Conservation (phyloP, 2,797 vertebrate genomes). For the Valencia hispanica region DNA sequence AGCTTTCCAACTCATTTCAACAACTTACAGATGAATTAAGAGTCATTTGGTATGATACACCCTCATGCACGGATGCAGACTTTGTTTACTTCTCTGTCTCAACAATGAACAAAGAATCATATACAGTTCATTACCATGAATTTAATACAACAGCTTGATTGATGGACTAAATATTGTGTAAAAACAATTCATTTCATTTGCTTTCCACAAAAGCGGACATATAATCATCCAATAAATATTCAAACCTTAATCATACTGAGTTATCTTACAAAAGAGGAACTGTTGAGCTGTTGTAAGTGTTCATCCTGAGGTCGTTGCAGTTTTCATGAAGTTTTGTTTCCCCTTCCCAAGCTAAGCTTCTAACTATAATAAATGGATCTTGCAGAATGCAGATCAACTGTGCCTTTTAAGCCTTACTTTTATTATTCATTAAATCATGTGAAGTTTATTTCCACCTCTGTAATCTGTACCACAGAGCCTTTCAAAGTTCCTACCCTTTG, state of each 20-base stretch:
- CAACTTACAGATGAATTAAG: slow-evolving; percentile 65
- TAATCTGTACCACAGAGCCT: no score
- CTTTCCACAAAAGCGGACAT: not conserved
- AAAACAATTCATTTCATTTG: not conserved
- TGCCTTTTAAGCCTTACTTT: no score
- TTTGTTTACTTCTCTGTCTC: not conserved
- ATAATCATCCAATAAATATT: not conserved
- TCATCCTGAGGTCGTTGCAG: not conserved
- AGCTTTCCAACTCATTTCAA: slow-evolving; percentile 61
- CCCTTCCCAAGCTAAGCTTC: no score
- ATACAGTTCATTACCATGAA: not conserved
- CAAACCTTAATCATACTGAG: not conserved
- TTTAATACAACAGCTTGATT: not conserved
- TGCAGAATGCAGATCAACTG: no score
- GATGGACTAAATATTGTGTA: not conserved
- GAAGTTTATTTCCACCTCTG: no score
- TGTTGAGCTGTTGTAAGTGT: not conserved
- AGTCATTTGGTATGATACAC: slow-evolving; percentile 35
- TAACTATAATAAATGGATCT: no score
- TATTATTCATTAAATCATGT: no score
- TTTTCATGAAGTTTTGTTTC: no score
- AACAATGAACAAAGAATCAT: not conserved
- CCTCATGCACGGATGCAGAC: not conserved
- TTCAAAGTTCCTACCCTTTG: no score
- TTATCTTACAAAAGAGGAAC: not conserved